Conservation (phyloP, 1,140 invertebrate species). For the Trichomalopsis sarcophagae region DNA sequence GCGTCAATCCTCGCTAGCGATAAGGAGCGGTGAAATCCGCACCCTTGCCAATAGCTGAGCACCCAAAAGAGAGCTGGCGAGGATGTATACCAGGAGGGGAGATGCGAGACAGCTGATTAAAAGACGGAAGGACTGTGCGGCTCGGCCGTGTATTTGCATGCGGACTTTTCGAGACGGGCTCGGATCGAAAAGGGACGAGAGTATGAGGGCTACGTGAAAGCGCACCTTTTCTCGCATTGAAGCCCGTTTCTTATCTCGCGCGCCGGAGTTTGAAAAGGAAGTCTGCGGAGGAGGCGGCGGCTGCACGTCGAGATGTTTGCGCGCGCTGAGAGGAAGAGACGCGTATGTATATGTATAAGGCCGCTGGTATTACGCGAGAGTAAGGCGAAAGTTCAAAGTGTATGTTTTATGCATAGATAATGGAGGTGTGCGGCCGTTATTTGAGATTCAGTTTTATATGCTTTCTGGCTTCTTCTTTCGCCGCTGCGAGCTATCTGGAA, state of each 20-base stretch:
- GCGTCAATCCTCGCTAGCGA: too few relatives aligned
- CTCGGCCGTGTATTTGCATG: slow-evolving; percentile 12
- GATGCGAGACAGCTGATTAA: slow-evolving; percentile 2
- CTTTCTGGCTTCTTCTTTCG: background rate
- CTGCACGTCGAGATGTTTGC: too few relatives aligned
- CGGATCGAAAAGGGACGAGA: slow-evolving; percentile 21
- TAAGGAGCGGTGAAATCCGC: too few relatives aligned
- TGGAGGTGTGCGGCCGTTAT: background rate
- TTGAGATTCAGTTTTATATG: background rate
- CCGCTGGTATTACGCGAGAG: background rate
- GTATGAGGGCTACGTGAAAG: too few relatives aligned
- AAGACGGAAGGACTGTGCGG: background rate
- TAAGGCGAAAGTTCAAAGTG: too few relatives aligned
- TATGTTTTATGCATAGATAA: background rate
- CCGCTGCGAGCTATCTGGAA: background rate
- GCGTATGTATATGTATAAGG: background rate
- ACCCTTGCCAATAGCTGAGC: too few relatives aligned
- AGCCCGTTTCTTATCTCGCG: too few relatives aligned
- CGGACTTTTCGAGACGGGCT: slow-evolving; percentile 23
- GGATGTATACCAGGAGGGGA: background rate
- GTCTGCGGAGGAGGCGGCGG: too few relatives aligned
- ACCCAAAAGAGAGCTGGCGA: too few relatives aligned
- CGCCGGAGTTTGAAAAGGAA: too few relatives aligned
- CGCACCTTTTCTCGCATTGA: too few relatives aligned
- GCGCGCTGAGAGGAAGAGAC: too few relatives aligned